phyloP scores from a whole-genome alignment of 1,140 invertebrate genomes.

The Proales similis region DNA sequence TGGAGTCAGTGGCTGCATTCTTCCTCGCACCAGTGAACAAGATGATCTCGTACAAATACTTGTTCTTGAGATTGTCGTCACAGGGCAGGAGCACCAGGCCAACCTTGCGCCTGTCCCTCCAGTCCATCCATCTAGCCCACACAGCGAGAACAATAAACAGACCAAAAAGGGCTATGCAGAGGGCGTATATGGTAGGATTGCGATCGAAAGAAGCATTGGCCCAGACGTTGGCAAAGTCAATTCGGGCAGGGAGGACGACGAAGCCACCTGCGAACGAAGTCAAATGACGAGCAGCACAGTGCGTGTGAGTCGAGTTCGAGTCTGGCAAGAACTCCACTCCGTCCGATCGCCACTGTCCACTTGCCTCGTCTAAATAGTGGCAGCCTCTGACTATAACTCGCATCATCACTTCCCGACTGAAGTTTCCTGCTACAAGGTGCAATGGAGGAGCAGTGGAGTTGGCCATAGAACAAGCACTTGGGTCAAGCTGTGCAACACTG shows the following conservation, averaged over 20 bases:
- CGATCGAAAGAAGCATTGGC: constrained; percentile 55
- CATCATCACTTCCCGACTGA: constrained; percentile 38
- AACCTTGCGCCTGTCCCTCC: constrained; percentile 54
- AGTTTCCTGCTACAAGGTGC: constrained; percentile 41
- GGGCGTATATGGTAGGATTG: constrained; percentile 58
- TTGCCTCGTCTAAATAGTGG: constrained; percentile 40
- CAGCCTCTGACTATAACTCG: constrained; percentile 39
- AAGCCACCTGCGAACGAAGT: constrained; percentile 53
- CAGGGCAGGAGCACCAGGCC: constrained; percentile 53
- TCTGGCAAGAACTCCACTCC: constrained; percentile 42
- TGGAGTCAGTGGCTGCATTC: constrained; percentile 56
- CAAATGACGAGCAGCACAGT: constrained; percentile 49
- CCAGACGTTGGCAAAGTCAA: constrained; percentile 53
- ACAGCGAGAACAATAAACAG: constrained; percentile 54
- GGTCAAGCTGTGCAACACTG: constrained; percentile 3
- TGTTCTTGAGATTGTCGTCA: constrained; percentile 56
- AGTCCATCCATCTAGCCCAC: constrained; percentile 55
- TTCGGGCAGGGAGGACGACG: constrained; percentile 50
- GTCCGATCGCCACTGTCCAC: constrained; percentile 40
- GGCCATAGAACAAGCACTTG: constrained; percentile 4
- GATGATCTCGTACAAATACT: constrained; percentile 58
- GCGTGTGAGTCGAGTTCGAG: constrained; percentile 40
- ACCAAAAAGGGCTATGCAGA: constrained; percentile 53
- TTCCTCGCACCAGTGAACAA: constrained; percentile 55
- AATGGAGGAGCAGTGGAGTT: too few relatives aligned